Evolutionary conservation across 2,888 invertebrate genomes (phyloP).

Genomic region (Aphodius sticticus): DNA sequence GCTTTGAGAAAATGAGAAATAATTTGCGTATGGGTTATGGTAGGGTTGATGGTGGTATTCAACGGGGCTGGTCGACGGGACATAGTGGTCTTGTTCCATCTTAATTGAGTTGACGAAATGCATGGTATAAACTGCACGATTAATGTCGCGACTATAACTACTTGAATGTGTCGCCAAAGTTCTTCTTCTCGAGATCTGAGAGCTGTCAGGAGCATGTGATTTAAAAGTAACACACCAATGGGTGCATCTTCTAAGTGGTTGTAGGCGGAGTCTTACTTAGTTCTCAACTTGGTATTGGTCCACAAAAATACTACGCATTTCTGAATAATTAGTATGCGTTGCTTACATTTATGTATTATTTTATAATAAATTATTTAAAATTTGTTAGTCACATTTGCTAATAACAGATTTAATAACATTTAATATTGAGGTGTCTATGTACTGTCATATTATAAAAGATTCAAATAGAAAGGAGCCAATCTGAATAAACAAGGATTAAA

Average conservation of each 20-base stretch:
- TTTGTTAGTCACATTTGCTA: too few relatives aligned
- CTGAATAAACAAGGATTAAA: not conserved
- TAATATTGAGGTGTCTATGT: not conserved
- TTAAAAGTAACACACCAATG: slow-evolving; percentile 48
- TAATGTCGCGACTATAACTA: slow-evolving; percentile 4
- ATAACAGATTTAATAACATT: too few relatives aligned
- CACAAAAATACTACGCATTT: slow-evolving; percentile 14
- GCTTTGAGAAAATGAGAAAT: slow-evolving; percentile 31
- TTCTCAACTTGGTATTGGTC: slow-evolving; percentile 33
- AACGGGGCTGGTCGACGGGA: slow-evolving; percentile 38
- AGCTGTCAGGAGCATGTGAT: slow-evolving; percentile 41
- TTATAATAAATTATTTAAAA: too few relatives aligned
- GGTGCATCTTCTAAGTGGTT: slow-evolving; percentile 41
- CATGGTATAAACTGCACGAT: slow-evolving; percentile 36
- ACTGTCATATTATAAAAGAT: not conserved
- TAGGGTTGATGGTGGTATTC: slow-evolving; percentile 32
- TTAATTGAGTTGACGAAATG: slow-evolving; percentile 45
- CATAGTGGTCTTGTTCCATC: slow-evolving; percentile 45
- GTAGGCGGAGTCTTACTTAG: slow-evolving; percentile 45
- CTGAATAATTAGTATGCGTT: slow-evolving; percentile 18
- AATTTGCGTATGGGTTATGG: slow-evolving; percentile 34
- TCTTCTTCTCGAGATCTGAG: not conserved
- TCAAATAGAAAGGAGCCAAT: not conserved
- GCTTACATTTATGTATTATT: not conserved
- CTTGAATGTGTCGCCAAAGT: not conserved